Conservation (phyloP, 2,888 invertebrate species). For the Orgyia antiqua region DNA sequence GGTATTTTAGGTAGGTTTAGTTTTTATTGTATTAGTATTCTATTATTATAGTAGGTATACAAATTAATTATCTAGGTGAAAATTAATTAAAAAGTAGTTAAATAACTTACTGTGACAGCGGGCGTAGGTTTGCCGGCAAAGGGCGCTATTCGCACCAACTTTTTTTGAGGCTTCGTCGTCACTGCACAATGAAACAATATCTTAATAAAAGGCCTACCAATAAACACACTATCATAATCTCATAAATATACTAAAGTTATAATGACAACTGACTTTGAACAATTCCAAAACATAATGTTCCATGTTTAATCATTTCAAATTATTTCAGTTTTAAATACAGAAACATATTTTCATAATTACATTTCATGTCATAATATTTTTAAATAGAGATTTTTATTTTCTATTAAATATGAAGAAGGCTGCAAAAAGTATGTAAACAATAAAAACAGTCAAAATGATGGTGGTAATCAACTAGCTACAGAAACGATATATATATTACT, state of each 20-base stretch:
- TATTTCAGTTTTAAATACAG: constrained; percentile 36
- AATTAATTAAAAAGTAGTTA: background rate
- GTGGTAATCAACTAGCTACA: too few relatives aligned
- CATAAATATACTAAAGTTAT: constrained; percentile 1
- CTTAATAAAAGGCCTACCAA: constrained; percentile 2
- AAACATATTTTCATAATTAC: constrained; percentile 32
- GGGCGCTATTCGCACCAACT: constrained; percentile 61
- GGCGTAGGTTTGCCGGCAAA: constrained; percentile 31
- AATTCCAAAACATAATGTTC: constrained; percentile 36
- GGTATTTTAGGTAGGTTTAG: too few relatives aligned
- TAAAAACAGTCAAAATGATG: too few relatives aligned
- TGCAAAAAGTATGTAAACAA: too few relatives aligned
- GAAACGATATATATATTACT: too few relatives aligned
- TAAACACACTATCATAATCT: background rate
- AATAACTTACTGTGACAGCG: constrained; percentile 37
- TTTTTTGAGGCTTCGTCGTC: constrained; percentile 45
- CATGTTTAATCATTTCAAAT: constrained; percentile 34
- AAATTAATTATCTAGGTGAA: too few relatives aligned
- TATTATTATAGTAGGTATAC: too few relatives aligned
- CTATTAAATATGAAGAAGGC: too few relatives aligned
- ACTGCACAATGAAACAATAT: constrained; percentile 26
- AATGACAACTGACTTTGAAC: constrained; percentile 33
- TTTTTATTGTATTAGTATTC: too few relatives aligned
- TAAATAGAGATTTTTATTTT: constrained; percentile 36
- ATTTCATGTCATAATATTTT: constrained; percentile 34